Evolutionary conservation across 2,797 vertebrate genomes (phyloP).

Genomic region (Cygnus olor): DNA sequence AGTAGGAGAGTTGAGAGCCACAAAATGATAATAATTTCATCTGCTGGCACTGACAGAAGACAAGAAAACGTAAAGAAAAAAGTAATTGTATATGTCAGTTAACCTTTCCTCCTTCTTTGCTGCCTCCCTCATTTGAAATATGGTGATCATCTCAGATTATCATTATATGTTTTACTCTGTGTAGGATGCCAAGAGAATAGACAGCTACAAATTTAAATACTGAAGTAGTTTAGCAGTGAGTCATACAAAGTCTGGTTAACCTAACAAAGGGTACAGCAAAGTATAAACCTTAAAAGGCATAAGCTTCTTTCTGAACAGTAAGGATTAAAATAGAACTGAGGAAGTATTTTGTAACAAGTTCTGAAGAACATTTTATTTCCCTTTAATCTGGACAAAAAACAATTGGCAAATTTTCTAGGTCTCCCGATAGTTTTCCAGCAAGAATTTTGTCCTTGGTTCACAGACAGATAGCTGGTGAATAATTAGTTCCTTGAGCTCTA

Average conservation of each 20-base stretch:
- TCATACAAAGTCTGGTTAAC: neutral
- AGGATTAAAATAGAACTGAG: neutral
- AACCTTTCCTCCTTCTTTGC: neutral
- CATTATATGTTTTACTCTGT: neutral
- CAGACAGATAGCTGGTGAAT: neutral
- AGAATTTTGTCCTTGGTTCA: neutral
- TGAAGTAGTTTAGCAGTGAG: neutral
- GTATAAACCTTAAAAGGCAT: neutral
- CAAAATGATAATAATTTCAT: neutral
- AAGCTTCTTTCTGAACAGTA: neutral
- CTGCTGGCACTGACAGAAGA: neutral
- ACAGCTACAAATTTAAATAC: neutral
- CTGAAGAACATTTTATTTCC: neutral
- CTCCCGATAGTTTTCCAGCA: neutral
- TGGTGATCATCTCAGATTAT: neutral
- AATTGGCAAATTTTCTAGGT: neutral
- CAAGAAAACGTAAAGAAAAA: neutral
- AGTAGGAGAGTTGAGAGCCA: neutral
- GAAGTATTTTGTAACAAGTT: neutral
- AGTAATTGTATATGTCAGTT: neutral
- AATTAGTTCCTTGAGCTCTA: neutral
- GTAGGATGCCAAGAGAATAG: neutral
- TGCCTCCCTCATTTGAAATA: neutral
- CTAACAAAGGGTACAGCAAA: neutral
- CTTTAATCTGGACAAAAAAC: neutral